A percentile compares a stretch with the other conserved stretches of the same genome.
Evolutionary conservation across 1,140 invertebrate genomes (phyloP).

Genomic region (Drosophila kikkawai): DNA sequence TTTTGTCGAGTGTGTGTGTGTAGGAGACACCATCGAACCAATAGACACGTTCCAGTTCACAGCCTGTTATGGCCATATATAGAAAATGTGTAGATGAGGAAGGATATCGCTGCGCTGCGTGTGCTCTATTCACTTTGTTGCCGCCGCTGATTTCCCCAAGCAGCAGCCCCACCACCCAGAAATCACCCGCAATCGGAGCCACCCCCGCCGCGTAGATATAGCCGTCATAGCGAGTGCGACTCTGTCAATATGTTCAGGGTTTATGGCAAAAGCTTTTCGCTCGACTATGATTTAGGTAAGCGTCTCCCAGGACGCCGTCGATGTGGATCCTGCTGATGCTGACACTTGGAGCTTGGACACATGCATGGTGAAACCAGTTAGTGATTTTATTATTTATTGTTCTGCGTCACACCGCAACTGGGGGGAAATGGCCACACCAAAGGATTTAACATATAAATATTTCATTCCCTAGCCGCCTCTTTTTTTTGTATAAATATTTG

Average conservation of each 20-base stretch:
- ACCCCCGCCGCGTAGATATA: slow-evolving; percentile 20
- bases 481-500: slow-evolving; percentile 15
- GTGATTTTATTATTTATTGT: slow-evolving; percentile 81
- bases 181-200: background rate
- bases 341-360: slow-evolving; percentile 38
- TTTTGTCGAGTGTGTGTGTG: slow-evolving; percentile 7
- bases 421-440: slow-evolving; percentile 32
- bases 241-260: slow-evolving; percentile 74
- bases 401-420: slow-evolving; percentile 41
- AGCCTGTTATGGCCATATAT: slow-evolving; percentile 26
- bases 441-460: slow-evolving; percentile 78
- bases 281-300: slow-evolving; percentile 77
- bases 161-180: slow-evolving; percentile 17
- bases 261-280: slow-evolving; percentile 61
- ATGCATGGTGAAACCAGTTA: slow-evolving; percentile 49
- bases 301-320: slow-evolving; percentile 41
- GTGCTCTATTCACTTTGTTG: slow-evolving; percentile 54
- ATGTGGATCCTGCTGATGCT: slow-evolving; percentile 36
- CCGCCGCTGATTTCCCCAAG: slow-evolving; percentile 73
- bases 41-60: slow-evolving; percentile 41
- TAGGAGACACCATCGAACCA: slow-evolving; percentile 16
- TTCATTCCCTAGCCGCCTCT: slow-evolving; percentile 32
- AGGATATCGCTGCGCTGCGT: slow-evolving; percentile 27
- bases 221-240: slow-evolving; percentile 37
- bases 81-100: slow-evolving; percentile 1